phyloP scores from a whole-genome alignment of 2,113 vertebrate genomes.

The Campylomormyrus numenius region DNA sequence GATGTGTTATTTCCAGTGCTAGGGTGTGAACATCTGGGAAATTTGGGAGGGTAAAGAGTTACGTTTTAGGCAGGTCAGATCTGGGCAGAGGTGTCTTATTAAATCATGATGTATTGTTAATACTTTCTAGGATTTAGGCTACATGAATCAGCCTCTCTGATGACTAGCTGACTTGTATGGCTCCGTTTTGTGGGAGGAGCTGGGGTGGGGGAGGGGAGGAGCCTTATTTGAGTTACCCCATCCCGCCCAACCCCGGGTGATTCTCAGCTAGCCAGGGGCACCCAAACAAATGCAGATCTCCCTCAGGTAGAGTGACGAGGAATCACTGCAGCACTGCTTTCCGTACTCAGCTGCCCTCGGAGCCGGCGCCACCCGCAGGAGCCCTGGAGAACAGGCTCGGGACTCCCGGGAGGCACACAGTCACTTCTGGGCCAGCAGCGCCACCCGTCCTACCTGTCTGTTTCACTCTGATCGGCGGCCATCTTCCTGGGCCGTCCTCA shows the following conservation, averaged over 20 bases:
- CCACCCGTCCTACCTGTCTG: background rate
- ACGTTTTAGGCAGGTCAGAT: background rate
- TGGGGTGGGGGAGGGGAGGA: background rate
- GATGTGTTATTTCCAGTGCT: background rate
- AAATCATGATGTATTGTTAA: background rate
- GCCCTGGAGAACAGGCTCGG: background rate
- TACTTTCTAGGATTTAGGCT: background rate
- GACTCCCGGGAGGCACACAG: background rate
- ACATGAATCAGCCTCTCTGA: background rate
- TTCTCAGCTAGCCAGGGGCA: background rate
- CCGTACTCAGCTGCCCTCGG: background rate
- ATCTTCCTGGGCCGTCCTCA: background rate
- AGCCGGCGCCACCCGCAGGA: background rate
- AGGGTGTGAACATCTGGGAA: background rate
- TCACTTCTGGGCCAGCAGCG: background rate
- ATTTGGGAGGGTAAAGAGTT: background rate
- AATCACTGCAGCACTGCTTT: background rate
- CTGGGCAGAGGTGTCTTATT: background rate
- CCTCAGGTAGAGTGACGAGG: background rate
- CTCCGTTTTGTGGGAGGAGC: background rate
- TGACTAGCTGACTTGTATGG: background rate
- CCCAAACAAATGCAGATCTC: background rate
- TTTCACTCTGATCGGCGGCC: background rate
- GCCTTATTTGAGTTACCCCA: background rate
- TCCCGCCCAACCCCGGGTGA: background rate